Conservation (phyloP, 2,797 vertebrate genomes). For the Sebastes kiyomatsui region DNA sequence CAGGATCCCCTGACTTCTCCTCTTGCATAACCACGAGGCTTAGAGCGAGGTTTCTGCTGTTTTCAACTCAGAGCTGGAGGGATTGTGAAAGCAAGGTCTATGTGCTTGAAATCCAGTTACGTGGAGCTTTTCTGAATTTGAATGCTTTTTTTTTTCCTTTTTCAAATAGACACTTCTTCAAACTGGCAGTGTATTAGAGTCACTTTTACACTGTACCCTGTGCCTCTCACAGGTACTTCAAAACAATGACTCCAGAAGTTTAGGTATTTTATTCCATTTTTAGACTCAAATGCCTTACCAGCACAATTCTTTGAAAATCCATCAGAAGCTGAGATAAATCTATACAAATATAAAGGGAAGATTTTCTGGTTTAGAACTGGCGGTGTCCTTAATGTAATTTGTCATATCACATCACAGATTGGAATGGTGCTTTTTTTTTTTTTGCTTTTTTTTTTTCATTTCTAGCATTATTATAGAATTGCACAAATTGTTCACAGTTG, state of each 20-base stretch:
- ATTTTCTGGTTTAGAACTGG: background rate
- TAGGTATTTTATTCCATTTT: background rate
- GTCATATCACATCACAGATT: background rate
- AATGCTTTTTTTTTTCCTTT: background rate
- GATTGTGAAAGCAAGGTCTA: background rate
- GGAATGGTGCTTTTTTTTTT: background rate
- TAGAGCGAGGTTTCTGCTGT: background rate
- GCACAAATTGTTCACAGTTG: background rate
- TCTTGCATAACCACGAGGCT: background rate
- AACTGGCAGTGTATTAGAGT: background rate
- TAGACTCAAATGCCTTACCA: background rate
- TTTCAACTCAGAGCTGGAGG: background rate
- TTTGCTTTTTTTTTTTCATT: background rate
- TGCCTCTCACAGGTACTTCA: constrained; percentile 1
- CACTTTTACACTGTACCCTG: background rate
- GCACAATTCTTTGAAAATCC: background rate
- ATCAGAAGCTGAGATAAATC: background rate
- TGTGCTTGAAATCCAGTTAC: constrained; percentile 17
- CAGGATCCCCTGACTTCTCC: background rate
- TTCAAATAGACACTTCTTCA: constrained; percentile 3
- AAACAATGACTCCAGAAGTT: background rate
- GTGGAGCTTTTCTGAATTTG: constrained; percentile 4
- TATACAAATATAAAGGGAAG: background rate
- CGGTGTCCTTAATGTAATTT: background rate
- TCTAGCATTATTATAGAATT: background rate